Percentiles rank a stretch among this genome's conserved stretches.
These are phyloP conservation scores for Coreoperca whiteheadi DNA, from an alignment of 2,113 vertebrate species.

Conservation along the genomic window DNA sequence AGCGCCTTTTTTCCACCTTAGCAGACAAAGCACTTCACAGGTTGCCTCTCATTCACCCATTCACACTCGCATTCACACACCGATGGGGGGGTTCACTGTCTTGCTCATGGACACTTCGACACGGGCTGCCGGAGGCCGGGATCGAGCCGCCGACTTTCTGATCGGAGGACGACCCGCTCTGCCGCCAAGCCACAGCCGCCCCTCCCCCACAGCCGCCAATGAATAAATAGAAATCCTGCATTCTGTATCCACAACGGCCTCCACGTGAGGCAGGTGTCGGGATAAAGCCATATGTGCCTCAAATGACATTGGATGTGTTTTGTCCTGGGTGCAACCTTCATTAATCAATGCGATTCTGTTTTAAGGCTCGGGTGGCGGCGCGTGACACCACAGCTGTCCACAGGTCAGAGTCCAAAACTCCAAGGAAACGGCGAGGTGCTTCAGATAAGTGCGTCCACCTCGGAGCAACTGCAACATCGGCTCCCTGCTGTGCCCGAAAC, in stretches of 20 bases:
- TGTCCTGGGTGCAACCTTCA: not conserved
- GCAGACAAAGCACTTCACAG: too few relatives aligned
- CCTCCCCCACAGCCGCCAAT: too few relatives aligned
- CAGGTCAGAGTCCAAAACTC: not conserved
- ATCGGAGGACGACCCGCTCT: too few relatives aligned
- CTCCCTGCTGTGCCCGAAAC: not conserved
- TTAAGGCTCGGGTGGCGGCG: not conserved
- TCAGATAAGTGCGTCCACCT: not conserved
- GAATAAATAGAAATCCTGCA: not conserved
- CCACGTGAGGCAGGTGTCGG: not conserved
- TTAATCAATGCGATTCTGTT: constrained; percentile 17
- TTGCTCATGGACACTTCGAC: too few relatives aligned
- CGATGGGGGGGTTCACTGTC: too few relatives aligned
- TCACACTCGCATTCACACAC: too few relatives aligned
- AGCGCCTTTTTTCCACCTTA: too few relatives aligned
- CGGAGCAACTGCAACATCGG: too few relatives aligned
- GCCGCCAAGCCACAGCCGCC: too few relatives aligned
- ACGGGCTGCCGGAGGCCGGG: too few relatives aligned
- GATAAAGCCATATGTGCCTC: not conserved
- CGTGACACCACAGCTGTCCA: not conserved
- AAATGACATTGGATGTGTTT: constrained; percentile 15
- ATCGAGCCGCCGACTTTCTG: too few relatives aligned
- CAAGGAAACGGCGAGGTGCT: not conserved
- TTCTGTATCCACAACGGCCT: not conserved
- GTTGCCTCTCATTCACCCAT: too few relatives aligned